phyloP scores from a whole-genome alignment of 2,888 invertebrate species.

The Halocaridina rubra region DNA sequence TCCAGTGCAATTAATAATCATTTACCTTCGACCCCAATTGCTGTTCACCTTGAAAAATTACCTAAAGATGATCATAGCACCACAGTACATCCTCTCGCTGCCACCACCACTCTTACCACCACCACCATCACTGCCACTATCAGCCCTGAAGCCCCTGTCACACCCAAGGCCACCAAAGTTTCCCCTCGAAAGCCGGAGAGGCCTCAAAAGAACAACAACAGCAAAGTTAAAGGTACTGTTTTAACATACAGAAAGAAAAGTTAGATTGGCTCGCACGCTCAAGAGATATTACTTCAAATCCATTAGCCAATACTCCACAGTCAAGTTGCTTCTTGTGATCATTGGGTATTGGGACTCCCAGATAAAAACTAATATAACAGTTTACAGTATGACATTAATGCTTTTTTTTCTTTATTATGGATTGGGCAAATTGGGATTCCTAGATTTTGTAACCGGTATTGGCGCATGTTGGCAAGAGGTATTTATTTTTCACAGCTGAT shows the following conservation, averaged over 20 bases:
- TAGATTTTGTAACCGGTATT: background rate
- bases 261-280: constrained; percentile 45
- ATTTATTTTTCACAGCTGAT: too few relatives aligned
- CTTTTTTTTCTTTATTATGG: background rate
- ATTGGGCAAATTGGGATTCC: background rate
- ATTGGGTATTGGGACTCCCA: background rate
- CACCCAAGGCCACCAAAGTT: constrained; percentile 43
- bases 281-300: background rate
- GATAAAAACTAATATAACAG: background rate
- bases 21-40: background rate
- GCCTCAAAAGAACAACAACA: constrained; percentile 56
- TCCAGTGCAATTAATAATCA: background rate
- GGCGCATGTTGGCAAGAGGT: background rate
- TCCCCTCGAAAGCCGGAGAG: constrained; percentile 56
- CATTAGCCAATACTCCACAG: background rate
- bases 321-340: background rate
- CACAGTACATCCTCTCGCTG: background rate
- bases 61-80: background rate
- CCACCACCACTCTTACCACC: constrained; percentile 9
- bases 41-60: background rate
- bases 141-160: constrained; percentile 42
- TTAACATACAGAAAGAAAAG: constrained; percentile 25
- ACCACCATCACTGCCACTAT: constrained; percentile 23
- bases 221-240: constrained; percentile 51
- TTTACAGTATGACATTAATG: background rate